These are phyloP conservation scores for Aldabrachelys gigantea DNA, from an alignment of 2,113 vertebrate species.

Conservation along the genomic window DNA sequence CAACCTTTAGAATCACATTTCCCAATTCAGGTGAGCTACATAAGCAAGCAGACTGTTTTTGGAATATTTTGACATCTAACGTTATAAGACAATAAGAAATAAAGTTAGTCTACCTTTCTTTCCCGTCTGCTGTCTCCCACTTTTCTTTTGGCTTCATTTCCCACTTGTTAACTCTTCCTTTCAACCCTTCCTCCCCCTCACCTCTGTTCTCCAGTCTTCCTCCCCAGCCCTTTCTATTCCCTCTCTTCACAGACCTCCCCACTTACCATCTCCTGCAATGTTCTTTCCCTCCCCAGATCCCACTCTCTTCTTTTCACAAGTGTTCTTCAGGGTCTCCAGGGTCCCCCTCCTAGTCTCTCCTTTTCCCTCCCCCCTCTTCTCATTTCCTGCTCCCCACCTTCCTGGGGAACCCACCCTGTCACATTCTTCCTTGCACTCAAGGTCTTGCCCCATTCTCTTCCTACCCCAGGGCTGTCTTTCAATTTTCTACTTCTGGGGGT, in stretches of 20 bases:
- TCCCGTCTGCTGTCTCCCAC: background rate
- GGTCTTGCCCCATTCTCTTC: background rate
- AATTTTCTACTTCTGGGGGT: background rate
- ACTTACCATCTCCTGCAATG: background rate
- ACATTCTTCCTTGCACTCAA: background rate
- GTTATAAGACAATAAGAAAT: background rate
- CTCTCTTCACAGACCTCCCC: background rate
- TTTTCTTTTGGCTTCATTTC: background rate
- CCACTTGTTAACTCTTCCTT: background rate
- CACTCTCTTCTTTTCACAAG: background rate
- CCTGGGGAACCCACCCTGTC: background rate
- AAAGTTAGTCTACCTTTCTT: background rate
- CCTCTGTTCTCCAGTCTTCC: background rate
- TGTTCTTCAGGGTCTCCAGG: background rate
- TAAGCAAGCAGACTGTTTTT: background rate
- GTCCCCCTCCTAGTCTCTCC: background rate
- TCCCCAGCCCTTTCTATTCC: background rate
- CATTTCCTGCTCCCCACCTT: background rate
- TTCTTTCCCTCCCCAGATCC: background rate
- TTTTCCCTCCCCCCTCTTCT: background rate
- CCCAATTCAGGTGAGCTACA: fast-evolving
- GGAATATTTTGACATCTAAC: background rate
- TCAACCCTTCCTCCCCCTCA: background rate
- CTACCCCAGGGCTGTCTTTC: background rate
- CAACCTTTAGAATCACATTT: background rate